phyloP scores from a whole-genome alignment of 2,888 invertebrate genomes.

The Pachycephus smyrnensis region DNA sequence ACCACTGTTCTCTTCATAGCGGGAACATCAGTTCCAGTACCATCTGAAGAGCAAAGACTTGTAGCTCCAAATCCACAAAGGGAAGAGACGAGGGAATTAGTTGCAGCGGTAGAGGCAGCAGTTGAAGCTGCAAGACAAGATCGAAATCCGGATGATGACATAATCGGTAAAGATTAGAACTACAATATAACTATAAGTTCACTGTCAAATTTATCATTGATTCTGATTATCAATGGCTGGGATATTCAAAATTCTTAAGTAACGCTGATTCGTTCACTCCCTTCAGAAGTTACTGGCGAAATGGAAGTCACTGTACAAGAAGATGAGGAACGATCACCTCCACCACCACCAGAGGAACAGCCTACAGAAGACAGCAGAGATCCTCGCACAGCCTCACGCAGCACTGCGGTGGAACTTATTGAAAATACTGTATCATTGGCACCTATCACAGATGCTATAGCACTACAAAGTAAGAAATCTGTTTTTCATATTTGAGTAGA shows the following conservation, averaged over 20 bases:
- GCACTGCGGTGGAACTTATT: slow-evolving; percentile 60
- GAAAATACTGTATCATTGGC: slow-evolving; percentile 61
- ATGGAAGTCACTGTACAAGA: slow-evolving; percentile 63
- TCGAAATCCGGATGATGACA: slow-evolving; percentile 52
- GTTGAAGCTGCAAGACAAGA: slow-evolving; percentile 52
- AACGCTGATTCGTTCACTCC: background rate
- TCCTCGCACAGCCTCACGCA: slow-evolving; percentile 48
- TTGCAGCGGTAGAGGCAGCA: slow-evolving; percentile 49
- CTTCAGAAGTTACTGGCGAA: slow-evolving; percentile 57
- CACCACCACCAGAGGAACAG: slow-evolving; percentile 46
- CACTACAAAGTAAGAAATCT: slow-evolving; percentile 44
- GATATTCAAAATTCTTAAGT: background rate
- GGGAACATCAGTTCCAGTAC: slow-evolving; percentile 46
- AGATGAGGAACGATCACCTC: slow-evolving; percentile 55
- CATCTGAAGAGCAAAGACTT: slow-evolving; percentile 48
- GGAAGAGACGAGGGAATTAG: slow-evolving; percentile 44
- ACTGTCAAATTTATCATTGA: background rate
- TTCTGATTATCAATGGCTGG: background rate
- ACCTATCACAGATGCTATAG: slow-evolving; percentile 47
- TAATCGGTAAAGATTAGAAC: slow-evolving; percentile 45
- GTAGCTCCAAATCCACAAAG: slow-evolving; percentile 50
- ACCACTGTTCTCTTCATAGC: slow-evolving; percentile 31
- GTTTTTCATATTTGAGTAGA: slow-evolving; percentile 11
- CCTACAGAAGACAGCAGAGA: slow-evolving; percentile 37
- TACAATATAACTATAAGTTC: background rate